Base-by-base conservation (phyloP, 2,113 vertebrate genomes). In the Rhodinocichla rosea region DNA sequence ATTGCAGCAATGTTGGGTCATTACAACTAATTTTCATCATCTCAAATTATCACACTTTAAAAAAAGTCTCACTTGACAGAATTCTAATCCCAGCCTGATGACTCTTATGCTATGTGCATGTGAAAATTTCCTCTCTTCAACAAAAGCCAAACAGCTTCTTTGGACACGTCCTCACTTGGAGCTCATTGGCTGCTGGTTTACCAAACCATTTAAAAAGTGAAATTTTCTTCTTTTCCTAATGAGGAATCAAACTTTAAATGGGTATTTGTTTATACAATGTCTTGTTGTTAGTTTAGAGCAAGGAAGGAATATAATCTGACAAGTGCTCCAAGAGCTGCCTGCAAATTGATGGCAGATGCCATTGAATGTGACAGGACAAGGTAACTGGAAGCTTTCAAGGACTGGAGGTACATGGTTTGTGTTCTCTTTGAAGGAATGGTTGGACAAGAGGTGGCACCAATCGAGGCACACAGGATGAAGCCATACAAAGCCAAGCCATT, bases 21-120 rank as follows among this genome's bases (percentile, higher is more conserved):
- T 94, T 80, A 77, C 67, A 56, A 88, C 68, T 75, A 27, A 94
- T 94, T 90, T 95, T 83, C 88, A 87, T 90, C 82, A 92, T 89
- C 83, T 87, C 47, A 86, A 90, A 94, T 95, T 93, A 87, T 74
- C 75, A 40, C 2, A 1, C 75, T 94, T 95, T 40, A 63, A 68
- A 92, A 91, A 93, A 94, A 70, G 57, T 83, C 68, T 90, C 88
- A 86, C 52, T 49, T 57, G 79, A 70, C 35, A 83, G 64, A 87
- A 76, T 76, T 80, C 56, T 33, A 49, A 67, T 55, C 87, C 60
- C 75, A 89, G 71, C 32, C 33, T 70, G 56, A 83, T 68, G 65
- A 83, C 32, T 79, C 60, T 63, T 37, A 13, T 2, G 7, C 27
- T 30, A 4, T 68, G 53, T 76, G 19, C 67, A 92, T 62, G 68